Evolutionary conservation across 2,113 vertebrate species (phyloP).

Genomic region (Poeciliopsis retropinna): DNA sequence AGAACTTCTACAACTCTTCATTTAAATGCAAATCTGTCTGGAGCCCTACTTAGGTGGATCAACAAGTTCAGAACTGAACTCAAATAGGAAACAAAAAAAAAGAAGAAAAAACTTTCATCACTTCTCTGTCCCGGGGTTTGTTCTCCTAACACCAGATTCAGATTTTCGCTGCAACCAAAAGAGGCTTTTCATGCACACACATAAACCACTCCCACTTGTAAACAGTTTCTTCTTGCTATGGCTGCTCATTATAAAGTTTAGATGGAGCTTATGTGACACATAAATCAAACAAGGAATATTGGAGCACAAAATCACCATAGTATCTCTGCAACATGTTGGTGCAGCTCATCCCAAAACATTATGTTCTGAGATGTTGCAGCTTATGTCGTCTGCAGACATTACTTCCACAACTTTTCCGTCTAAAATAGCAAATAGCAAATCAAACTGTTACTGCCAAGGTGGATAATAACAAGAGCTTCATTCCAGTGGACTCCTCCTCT

Average conservation of each 20-base stretch:
- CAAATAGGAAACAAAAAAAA: too few species aligned
- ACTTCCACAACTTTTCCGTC: too few species aligned
- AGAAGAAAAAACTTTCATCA: too few species aligned
- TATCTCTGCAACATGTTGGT: background rate
- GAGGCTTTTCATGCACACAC: too few species aligned
- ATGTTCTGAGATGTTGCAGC: background rate
- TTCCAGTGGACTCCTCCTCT: conserved; percentile 16
- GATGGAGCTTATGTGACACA: background rate
- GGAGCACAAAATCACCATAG: background rate
- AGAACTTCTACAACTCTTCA: background rate
- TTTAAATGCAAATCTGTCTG: background rate
- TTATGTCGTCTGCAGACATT: background rate
- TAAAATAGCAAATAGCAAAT: background rate
- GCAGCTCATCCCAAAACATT: background rate
- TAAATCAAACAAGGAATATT: background rate
- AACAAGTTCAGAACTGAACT: background rate
- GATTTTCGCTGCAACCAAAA: background rate
- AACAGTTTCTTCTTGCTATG: too few species aligned
- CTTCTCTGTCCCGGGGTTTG: too few species aligned
- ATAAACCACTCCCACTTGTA: too few species aligned
- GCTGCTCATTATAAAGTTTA: too few species aligned
- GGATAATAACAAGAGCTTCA: conserved; percentile 16
- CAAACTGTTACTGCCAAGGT: background rate
- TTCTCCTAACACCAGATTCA: background rate
- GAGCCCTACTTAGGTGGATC: background rate